Evolutionary conservation across 2,113 vertebrate genomes (phyloP).

Genomic region (Propithecus coquereli): DNA sequence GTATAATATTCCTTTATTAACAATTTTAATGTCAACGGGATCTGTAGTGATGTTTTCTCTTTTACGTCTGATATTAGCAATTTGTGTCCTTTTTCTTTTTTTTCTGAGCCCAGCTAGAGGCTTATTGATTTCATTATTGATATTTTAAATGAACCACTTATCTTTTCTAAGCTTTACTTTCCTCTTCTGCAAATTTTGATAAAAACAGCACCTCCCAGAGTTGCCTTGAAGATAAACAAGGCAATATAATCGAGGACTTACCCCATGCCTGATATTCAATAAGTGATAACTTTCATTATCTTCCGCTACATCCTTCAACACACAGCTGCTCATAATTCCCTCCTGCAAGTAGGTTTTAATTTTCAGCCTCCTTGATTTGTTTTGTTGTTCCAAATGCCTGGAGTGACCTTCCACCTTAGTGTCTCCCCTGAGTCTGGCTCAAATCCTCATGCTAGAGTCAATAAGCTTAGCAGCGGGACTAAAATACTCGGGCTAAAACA

Average conservation of each 20-base stretch:
- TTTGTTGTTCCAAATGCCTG: background rate
- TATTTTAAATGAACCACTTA: background rate
- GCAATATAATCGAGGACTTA: background rate
- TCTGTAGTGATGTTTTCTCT: too few species aligned
- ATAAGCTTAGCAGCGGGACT: too few species aligned
- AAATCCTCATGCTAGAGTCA: background rate
- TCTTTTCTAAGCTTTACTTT: background rate
- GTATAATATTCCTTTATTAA: too few species aligned
- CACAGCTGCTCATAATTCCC: background rate
- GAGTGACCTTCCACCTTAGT: background rate
- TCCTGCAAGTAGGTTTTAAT: background rate
- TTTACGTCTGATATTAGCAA: too few species aligned
- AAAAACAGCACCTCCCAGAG: background rate
- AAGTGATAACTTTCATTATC: background rate
- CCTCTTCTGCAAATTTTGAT: background rate
- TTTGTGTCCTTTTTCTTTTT: too few species aligned
- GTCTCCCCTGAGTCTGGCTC: background rate
- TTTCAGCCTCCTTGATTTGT: background rate
- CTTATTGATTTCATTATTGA: too few species aligned
- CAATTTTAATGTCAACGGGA: too few species aligned
- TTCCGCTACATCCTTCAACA: background rate
- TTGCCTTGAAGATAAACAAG: background rate
- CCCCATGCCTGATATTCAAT: background rate
- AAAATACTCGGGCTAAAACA: background rate
- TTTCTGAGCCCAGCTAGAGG: too few species aligned